Evolutionary conservation across 2,888 invertebrate genomes (phyloP).

Genomic region (Acrobasis suavella): DNA sequence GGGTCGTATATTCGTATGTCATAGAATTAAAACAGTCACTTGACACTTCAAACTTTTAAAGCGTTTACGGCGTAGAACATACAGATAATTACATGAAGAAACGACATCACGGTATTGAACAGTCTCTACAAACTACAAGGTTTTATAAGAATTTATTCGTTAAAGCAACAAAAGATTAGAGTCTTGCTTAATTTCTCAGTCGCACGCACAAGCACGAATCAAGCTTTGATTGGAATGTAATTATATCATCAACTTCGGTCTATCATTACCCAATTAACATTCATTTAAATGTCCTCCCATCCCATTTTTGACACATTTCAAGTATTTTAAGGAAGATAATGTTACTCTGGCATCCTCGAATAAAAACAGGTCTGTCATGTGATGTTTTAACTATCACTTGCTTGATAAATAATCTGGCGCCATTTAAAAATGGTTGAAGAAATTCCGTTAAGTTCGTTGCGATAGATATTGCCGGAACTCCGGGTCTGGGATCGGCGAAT

Average conservation of each 20-base stretch:
- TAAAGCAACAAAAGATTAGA: slow-evolving; percentile 73
- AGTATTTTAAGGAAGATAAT: not conserved
- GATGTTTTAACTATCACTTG: slow-evolving; percentile 3
- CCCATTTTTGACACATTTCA: slow-evolving; percentile 25
- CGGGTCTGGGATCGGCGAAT: slow-evolving; percentile 10
- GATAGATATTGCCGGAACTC: slow-evolving; percentile 14
- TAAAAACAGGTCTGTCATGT: not conserved
- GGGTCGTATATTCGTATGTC: no score
- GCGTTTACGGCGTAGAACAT: not conserved
- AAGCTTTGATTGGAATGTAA: slow-evolving; percentile 61
- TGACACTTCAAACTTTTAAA: no score
- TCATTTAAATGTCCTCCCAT: slow-evolving; percentile 28
- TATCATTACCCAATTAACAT: slow-evolving; percentile 51
- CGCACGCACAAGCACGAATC: slow-evolving; percentile 71
- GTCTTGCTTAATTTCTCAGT: slow-evolving; percentile 75
- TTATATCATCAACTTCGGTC: slow-evolving; percentile 57
- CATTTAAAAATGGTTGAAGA: slow-evolving; percentile 4
- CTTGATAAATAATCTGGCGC: slow-evolving; percentile 13
- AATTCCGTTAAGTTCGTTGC: slow-evolving; percentile 19
- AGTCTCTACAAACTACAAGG: slow-evolving; percentile 72
- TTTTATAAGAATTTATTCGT: slow-evolving; percentile 68
- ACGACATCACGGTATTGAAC: slow-evolving; percentile 65
- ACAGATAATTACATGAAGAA: slow-evolving; percentile 70
- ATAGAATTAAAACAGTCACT: no score
- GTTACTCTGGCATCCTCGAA: slow-evolving; percentile 5